Conservation (phyloP, 2,113 vertebrate species). For the Clinocottus analis region DNA sequence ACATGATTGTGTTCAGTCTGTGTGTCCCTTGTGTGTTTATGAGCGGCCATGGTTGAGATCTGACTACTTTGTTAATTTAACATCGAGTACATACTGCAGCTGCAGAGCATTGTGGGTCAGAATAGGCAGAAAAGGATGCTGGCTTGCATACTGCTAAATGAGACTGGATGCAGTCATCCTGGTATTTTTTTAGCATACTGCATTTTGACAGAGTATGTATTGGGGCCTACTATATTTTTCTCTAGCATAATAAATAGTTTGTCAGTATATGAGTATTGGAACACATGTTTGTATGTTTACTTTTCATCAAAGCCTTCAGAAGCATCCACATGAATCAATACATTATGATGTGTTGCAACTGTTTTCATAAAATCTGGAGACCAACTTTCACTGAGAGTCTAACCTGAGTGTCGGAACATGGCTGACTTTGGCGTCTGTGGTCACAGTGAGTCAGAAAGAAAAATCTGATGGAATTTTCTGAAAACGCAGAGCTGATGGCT, state of each 20-base stretch:
- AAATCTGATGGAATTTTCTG: conserved; percentile 42
- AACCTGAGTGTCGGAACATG: conserved; percentile 41
- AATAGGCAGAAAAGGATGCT: background rate
- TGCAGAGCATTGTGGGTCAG: background rate
- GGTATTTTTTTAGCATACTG: background rate
- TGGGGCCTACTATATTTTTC: background rate
- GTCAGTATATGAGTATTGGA: background rate
- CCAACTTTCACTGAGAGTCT: conserved; percentile 19
- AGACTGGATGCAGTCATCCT: background rate
- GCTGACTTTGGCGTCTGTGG: conserved; percentile 47
- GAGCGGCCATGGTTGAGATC: background rate
- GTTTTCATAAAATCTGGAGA: conserved; percentile 46
- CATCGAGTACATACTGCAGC: no score
- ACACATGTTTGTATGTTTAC: background rate
- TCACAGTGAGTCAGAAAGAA: conserved; percentile 73
- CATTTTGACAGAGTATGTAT: background rate
- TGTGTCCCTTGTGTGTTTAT: background rate
- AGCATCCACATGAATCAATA: background rate
- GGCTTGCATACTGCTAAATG: background rate
- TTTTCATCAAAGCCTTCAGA: background rate
- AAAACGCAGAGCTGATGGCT: conserved; percentile 10
- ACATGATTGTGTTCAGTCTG: background rate
- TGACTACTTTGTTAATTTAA: no score
- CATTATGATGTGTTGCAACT: background rate
- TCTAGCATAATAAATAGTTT: background rate